Evolutionary conservation across 1,140 invertebrate genomes (phyloP), one percentile per base, ranked within the genome.

Genomic region (Bombus waltoni): DNA sequence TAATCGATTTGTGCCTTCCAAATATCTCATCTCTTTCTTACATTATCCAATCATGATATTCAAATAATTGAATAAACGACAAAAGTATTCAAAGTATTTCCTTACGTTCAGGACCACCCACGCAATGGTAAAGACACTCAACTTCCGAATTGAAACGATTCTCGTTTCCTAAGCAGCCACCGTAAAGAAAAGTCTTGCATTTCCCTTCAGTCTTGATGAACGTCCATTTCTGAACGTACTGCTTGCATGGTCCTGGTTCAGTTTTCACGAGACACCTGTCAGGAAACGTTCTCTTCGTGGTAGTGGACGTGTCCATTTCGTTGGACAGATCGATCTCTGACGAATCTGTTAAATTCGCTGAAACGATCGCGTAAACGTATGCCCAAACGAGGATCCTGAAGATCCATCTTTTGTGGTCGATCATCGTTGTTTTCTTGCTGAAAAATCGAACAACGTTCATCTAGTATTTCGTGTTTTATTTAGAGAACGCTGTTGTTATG

Each of bases 101-200:
- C 95, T 94, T 87, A 96, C 95, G 93, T 74, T 95, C 95, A 83
- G 96, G 95, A 83, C 94, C 96, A 40, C 96, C 96, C 85, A 96
- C 93, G 93, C 97, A 97, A 86, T 96, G 95, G 87, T 96, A 95
- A 70, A 97, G 94, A 91, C 98, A 98, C 87, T 97, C 96, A 18
- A 96, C 95, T 94, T 97, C 97, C 28, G 96, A 97, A 88, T 97
- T 96, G 94, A 98, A 98, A 84, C 97, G 96, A 94, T 98, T 98
- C 81, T 96, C 96, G 73, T 98, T 98, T 40, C 97, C 97, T 68
- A 96, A 95, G 92, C 98, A 98, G 47, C 97, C 97, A 72, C 97
- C 97, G 95, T 97, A 98, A 40, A 96, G 95, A 91, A 98, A 98
- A 75, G 96, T 96, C 74, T 94, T 95, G 94, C 98, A 98, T 38